phyloP scores from a whole-genome alignment of 1,140 invertebrate genomes.

The Drosophila tsacasi region DNA sequence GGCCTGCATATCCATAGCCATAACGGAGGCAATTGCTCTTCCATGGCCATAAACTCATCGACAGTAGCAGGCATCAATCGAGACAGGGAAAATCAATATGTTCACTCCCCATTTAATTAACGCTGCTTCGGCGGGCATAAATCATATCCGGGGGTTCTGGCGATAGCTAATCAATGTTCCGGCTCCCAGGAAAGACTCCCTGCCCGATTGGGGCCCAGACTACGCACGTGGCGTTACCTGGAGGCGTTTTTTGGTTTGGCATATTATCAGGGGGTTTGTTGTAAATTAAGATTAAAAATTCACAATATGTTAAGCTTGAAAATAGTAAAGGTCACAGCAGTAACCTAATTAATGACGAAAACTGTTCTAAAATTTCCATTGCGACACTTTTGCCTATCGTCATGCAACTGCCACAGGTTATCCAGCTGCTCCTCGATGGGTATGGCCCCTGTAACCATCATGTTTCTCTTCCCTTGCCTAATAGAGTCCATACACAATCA shows the following conservation, averaged over 20 bases:
- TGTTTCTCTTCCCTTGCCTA: too few species aligned
- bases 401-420: too few species aligned
- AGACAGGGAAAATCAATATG: slow-evolving; percentile 48
- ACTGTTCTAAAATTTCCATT: too few species aligned
- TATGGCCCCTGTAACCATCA: too few species aligned
- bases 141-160: slow-evolving; percentile 19
- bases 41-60: slow-evolving; percentile 41
- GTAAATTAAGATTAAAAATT: not conserved
- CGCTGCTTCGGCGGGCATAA: slow-evolving; percentile 33
- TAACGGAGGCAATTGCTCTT: slow-evolving; percentile 11
- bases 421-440: too few species aligned
- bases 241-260: not conserved
- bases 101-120: slow-evolving; percentile 52
- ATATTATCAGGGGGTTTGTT: not conserved
- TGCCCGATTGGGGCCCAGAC: not conserved
- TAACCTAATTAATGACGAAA: not conserved
- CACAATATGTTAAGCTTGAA: too few species aligned
- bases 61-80: slow-evolving; percentile 42
- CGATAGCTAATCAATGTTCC: slow-evolving; percentile 37
- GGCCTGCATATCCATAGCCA: slow-evolving; percentile 18
- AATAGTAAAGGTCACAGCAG: not conserved
- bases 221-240: not conserved
- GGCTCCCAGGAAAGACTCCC: not conserved
- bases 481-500: too few species aligned
- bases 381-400: too few species aligned